Evolutionary conservation across 2,797 vertebrate species (phyloP).

Genomic region (Coranthus polyacanthus): DNA sequence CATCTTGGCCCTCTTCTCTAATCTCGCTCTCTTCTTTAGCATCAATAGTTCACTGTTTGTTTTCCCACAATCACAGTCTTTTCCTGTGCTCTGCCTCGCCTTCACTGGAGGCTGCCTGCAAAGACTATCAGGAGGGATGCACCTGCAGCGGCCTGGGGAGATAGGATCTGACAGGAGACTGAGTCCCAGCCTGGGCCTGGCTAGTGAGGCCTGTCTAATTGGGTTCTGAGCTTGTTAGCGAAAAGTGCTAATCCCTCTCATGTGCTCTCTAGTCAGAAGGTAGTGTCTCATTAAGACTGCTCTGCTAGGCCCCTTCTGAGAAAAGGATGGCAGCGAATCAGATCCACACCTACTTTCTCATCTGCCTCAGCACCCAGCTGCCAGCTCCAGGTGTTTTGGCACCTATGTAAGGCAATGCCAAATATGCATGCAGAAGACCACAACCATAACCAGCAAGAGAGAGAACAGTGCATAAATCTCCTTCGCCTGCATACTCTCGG

Average conservation of each 20-base stretch:
- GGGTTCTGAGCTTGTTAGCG: constrained; percentile 84
- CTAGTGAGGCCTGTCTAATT: constrained; percentile 84
- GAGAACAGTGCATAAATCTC: neutral
- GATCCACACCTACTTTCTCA: constrained; percentile 61
- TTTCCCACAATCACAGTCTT: constrained; percentile 63
- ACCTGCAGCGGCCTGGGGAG: constrained; percentile 69
- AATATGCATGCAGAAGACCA: constrained; percentile 20
- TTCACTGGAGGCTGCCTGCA: constrained; percentile 25
- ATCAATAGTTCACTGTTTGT: constrained; percentile 62
- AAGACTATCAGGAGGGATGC: constrained; percentile 67
- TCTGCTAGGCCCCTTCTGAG: constrained; percentile 75
- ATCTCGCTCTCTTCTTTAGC: constrained; percentile 53
- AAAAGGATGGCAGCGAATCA: constrained; percentile 72
- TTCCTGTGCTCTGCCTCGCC: constrained; percentile 53
- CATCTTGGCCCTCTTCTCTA: constrained; percentile 50
- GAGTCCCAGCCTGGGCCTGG: constrained; percentile 56
- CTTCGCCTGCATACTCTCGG: constrained; percentile 1
- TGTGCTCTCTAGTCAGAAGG: constrained; percentile 85
- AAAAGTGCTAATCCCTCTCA: constrained; percentile 86
- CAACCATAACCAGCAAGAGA: neutral
- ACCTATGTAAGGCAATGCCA: constrained; percentile 42
- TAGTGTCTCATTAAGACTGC: constrained; percentile 82
- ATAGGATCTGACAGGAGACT: constrained; percentile 68
- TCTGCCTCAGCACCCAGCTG: constrained; percentile 44
- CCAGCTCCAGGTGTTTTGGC: constrained; percentile 64